Evolutionary conservation across 1,140 invertebrate genomes (phyloP), one percentile per base, ranked within the genome.

Genomic region (Drosophila obscura): DNA sequence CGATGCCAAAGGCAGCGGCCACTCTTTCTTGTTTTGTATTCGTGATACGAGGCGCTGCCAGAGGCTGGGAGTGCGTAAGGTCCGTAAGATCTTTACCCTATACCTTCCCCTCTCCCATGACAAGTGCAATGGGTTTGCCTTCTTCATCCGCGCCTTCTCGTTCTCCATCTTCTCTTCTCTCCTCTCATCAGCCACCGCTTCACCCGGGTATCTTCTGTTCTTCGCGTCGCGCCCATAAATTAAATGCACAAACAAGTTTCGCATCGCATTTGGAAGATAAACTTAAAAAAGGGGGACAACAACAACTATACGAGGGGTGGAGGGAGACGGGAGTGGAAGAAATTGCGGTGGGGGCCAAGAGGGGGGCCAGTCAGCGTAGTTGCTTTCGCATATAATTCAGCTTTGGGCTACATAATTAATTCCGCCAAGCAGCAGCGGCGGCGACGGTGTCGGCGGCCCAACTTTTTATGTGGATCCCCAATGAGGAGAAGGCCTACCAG

Each of bases 381-480:
- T 88, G 83, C 79, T 88, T 83, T 88, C 83, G 83, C 83, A 88
- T 88, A 88, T 88, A 88, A 88, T 88, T 88, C 73, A 88, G 83
- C 83, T 88, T 82, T 88, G 83, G 83, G 83, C 83, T 79, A 88
- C 83, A 88, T 88, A 88, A 88, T 88, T 88, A 88, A 88, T 88
- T 88, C 83, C 83, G 76, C 76, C 83, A 88, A 77, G 74, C 45
- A 77, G 74, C 45, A 43, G 46, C 63, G 15, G 41, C 48, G 56
- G 45, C 48, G 35, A 4, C 31, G 31, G 31, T 9, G 31, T 13
- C 31, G 62, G 76, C 64, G 73, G 69, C 73, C 73, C 68, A 84
- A 51, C 68, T 51, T 81, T 81, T 81, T 77, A 80, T 68, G 63
- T 73, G 58, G 53, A 22, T 52, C 69, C 62, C 57, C 62, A 35